phyloP scores from a whole-genome alignment of 1,140 invertebrate species.

The Drosophila burlai region DNA sequence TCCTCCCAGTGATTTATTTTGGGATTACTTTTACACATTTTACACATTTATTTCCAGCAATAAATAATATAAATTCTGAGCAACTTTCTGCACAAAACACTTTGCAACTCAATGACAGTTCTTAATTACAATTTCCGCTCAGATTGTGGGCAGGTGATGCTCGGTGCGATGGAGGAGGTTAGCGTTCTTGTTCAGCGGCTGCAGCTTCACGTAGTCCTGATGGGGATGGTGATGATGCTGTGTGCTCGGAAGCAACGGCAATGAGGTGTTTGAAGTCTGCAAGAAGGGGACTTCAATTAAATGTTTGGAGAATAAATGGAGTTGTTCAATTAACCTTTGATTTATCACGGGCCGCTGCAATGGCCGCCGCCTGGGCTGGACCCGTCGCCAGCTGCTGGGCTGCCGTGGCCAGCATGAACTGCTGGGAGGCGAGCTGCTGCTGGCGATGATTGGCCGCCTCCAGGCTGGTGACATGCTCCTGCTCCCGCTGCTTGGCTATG shows the following conservation, averaged over 20 bases:
- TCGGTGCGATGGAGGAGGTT: conserved; percentile 78
- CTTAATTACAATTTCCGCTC: conserved; percentile 26
- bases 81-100: conserved; percentile 25
- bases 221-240: conserved; percentile 79
- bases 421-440: conserved; percentile 73
- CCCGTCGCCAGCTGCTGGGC: conserved; percentile 74
- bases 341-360: conserved; percentile 77
- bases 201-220: conserved; percentile 78
- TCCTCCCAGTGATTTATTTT: conserved; percentile 13
- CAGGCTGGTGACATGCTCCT: conserved; percentile 73
- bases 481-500: conserved; percentile 79
- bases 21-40: conserved; percentile 53
- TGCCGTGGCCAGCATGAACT: conserved; percentile 74
- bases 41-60: conserved; percentile 58
- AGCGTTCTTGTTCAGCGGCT: conserved; percentile 80
- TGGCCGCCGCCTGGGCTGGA: conserved; percentile 68
- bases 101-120: conserved; percentile 22
- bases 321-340: conserved; percentile 69
- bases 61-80: conserved; percentile 55
- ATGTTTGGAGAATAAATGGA: neutral
- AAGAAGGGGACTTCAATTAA: neutral
- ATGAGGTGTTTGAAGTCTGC: conserved; percentile 84
- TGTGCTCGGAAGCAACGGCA: conserved; percentile 80
- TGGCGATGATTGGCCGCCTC: conserved; percentile 74
- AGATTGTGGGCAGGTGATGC: conserved; percentile 84